Evolutionary conservation across 2,888 invertebrate species (phyloP), one percentile per base, ranked within the genome.

Genomic region (Theretra japonica): DNA sequence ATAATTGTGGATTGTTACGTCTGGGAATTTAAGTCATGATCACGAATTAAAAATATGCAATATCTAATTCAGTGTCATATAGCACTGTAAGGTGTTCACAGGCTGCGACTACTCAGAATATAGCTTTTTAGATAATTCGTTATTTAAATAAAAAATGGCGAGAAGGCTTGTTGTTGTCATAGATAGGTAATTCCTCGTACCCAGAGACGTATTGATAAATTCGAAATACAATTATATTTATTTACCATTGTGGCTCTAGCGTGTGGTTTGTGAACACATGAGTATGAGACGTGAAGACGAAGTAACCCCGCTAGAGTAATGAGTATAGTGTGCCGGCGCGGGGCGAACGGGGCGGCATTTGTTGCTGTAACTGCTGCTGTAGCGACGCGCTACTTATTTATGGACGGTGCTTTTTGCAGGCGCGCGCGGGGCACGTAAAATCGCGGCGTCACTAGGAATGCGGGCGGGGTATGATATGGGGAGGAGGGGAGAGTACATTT

Each of bases 221-320:
- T 4, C 3, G 4, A 28, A 28, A 2, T 28, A 28, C 0, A 2
- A 5, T 28, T 48, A 15, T 53, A 5, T n/a, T 5, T 6, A 53
- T n/a, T 53, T 19, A n/a, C 4, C 4, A 53, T 19, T n/a, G 41
- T 11, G 3, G 0, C 19, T 15, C 3, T 15, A 53, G 19, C 19
- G 0, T 15, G 53, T 53, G 6, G 53, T n/a, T 53, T 53, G 53
- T 53, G 5, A 6, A 53, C 17, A n/a, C 53, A 19, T 4, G 17
- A 53, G 1, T 7, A 11, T 2, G 1, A 59, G 28, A 28, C 59
- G 30, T 8, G n/a, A 62, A 33, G 62, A 62, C n/a, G 33, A 21
- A 62, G n/a, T 33, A 62, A 62, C n/a, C n/a, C 62, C n/a, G 6
- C 15, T 11, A 62, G 62, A 62, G 21, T 62, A 62, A 62, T 62